Base-by-base conservation (phyloP, 2,113 vertebrate genomes). In the Fregata magnificens region DNA sequence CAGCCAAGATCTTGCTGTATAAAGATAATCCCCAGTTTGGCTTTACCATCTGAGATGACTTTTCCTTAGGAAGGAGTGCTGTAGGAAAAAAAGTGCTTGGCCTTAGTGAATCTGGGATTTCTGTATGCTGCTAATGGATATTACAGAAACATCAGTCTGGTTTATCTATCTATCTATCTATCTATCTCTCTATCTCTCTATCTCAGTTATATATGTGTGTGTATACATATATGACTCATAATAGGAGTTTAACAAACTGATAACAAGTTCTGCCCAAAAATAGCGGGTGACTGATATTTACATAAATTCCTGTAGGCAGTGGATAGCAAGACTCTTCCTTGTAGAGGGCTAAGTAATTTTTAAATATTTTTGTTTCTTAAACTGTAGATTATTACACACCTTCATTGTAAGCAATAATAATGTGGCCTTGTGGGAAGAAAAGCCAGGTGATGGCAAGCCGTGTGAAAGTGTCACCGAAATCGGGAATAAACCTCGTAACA, bases 21-120 rank as follows among this genome's bases (percentile, higher is more conserved):
- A 72, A 94, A 94, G 81, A 95, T 93, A 95, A 95, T 96, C 93
- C 70, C 29, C 81, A 44, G 49, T 91, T 89, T 62, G 52, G 86
- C 62, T 92, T 87, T 79, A 70, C 88, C 58, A 58, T 69, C 40
- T 77, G 82, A 96, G 80, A 69, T 85, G 34, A 38, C 81, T 93
- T 86, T 65, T 86, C 62, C 71, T 88, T 83, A 88, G 66, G 86
- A 93, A 88, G 36, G 17, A 85, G 44, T 31, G 19, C 70, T 70
- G 22, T 15, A 84, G 29, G 58, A 80, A 87, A 76, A 90, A 34
- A 7, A 74, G 25, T 5, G 6, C 49, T 93, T 65, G 55, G 61
- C 32, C 61, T 69, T 70, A 76, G 25, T 45, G 53, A 91, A 61
- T 62, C 45, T 70, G 49, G 47, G 55, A 36, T 80, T 90, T 86